Base-by-base conservation (phyloP, 2,113 vertebrate species). In the Lutjanus erythropterus region DNA sequence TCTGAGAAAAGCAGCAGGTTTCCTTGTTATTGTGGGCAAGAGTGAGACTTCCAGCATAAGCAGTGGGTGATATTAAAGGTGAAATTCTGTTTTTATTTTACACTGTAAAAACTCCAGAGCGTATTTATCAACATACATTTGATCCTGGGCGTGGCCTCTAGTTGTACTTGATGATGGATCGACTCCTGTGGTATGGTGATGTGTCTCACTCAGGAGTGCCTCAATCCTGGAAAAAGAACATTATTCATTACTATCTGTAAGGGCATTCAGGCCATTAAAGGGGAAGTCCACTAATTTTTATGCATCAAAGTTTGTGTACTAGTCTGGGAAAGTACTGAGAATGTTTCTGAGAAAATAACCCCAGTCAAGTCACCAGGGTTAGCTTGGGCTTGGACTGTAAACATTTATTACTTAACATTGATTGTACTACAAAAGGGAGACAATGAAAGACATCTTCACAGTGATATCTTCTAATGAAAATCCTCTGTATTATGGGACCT, bases 1-100 rank as follows among this genome's bases (percentile, higher is more conserved):
- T 91, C 74, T 93, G 89, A 76, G 92, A 92, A 89, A 85, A 72
- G 37, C 92, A 79, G 83, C 86, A 58, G 90, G 92, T 78, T 53
- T 18, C 46, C 68, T 68, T 88, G 90, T 92, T 92, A 49, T 86
- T 83, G 59, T 77, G 66, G 73, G 73, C 46, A 3, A 42, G 27
- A 50, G 67, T 23, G 68, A 35, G 70, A 71, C 67, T 46, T 62
- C 53, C 76, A 71, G 76, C 56, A 19, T 21, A 3, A 73, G n/a
- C 46, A 4, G 74, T 14, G 65, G 49, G 35, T 10, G 42, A 50
- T 14, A 46, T 69, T 73, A 50, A 18, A 64, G 52, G 55, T 79
- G 56, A 75, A 78, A 50, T 37, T 80, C 53, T 56, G 23, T 52
- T 19, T 68, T 41, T 0, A 58, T 66, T 61, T 67, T 35, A 25